phyloP scores from a whole-genome alignment of 92 coral and sea anemone genomes.

The Pocillopora grandis region DNA sequence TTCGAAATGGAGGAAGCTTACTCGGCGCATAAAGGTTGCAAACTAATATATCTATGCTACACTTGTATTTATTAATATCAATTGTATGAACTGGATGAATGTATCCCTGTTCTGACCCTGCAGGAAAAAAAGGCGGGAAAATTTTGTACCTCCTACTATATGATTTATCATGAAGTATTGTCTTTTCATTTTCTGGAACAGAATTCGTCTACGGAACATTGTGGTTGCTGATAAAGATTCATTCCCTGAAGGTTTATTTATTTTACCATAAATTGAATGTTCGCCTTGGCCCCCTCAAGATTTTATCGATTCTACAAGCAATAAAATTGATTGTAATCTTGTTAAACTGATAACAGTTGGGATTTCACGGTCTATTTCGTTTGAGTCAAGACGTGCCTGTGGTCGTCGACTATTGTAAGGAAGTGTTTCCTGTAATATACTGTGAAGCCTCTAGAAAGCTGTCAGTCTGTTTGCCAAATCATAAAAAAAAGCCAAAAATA shows the following conservation, averaged over 20 bases:
- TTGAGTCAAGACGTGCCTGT: background rate
- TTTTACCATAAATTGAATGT: background rate
- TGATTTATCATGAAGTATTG: background rate
- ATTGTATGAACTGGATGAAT: background rate
- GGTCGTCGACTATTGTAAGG: background rate
- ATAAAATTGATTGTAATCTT: background rate
- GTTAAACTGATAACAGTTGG: background rate
- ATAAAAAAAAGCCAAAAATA: background rate
- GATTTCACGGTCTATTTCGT: background rate
- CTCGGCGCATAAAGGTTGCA: background rate
- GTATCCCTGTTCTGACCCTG: background rate
- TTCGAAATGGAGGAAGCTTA: no score
- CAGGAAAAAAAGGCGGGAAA: background rate
- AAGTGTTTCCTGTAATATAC: background rate
- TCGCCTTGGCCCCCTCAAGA: background rate
- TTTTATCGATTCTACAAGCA: background rate
- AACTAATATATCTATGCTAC: background rate
- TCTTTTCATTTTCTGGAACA: background rate
- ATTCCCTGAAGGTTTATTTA: background rate
- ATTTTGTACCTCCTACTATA: background rate
- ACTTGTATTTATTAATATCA: background rate
- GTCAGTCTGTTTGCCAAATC: background rate
- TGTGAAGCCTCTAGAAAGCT: background rate
- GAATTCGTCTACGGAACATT: background rate
- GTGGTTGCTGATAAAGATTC: background rate